A percentile compares a stretch with the other conserved stretches of the same genome.
Conservation (phyloP, 2,888 invertebrate species). For the Eulithis testata region DNA sequence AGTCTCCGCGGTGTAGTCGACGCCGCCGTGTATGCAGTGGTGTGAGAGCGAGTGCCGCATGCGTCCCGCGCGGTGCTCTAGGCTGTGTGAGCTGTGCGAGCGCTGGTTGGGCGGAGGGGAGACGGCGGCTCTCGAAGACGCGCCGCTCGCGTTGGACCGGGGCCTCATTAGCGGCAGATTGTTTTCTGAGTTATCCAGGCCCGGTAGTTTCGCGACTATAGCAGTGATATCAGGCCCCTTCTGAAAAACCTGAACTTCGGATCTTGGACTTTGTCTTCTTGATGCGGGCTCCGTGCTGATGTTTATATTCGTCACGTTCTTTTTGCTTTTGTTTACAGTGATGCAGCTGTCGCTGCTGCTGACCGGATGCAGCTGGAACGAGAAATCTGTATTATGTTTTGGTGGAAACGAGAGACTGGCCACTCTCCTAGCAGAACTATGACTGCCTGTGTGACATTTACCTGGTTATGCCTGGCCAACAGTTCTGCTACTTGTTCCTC, state of each 20-base stretch:
- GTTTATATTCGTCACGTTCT: conserved; percentile 89
- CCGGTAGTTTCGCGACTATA: conserved; percentile 87
- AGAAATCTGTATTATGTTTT: conserved; percentile 16
- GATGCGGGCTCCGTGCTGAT: conserved; percentile 85
- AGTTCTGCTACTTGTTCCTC: conserved; percentile 93
- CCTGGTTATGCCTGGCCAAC: conserved; percentile 75
- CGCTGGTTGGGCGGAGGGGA: conserved; percentile 65
- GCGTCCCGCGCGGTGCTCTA: conserved; percentile 73
- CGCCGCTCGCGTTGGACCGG: conserved; percentile 83
- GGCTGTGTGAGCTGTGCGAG: conserved; percentile 76
- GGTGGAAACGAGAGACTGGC: neutral
- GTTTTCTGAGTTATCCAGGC: conserved; percentile 76
- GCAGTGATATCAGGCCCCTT: conserved; percentile 92
- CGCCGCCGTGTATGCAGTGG: conserved; percentile 73
- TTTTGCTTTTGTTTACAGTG: conserved; percentile 84
- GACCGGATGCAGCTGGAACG: conserved; percentile 65
- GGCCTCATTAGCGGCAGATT: conserved; percentile 80
- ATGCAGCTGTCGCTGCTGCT: conserved; percentile 77
- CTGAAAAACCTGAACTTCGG: conserved; percentile 88
- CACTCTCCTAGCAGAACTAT: neutral
- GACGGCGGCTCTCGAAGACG: conserved; percentile 79
- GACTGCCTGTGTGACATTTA: too few relatives aligned
- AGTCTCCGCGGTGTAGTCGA: conserved; percentile 85
- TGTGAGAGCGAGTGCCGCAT: conserved; percentile 78
- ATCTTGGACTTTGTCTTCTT: conserved; percentile 74